Evolutionary conservation across 2,113 vertebrate genomes (phyloP), one percentile per base, ranked within the genome.

Genomic region (Benitochromis conjunctus): DNA sequence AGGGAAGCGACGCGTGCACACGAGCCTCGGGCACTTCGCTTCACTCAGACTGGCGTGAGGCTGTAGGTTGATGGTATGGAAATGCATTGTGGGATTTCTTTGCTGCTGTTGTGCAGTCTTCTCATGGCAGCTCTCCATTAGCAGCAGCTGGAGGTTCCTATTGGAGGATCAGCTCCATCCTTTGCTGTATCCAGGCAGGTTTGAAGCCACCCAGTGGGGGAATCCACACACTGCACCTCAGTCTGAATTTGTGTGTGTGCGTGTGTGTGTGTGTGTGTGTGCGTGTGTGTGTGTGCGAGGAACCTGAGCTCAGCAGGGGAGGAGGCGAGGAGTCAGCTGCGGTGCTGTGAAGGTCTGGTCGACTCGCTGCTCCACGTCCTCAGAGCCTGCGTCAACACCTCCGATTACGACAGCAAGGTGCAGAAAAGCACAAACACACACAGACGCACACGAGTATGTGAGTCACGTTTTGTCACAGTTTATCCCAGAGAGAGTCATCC

Each of bases 401-500:
- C 98, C 0, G 98, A 99, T 89, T 99, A 98, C 2, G 98, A 99
- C 95, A 99, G 98, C 97, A 99, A 99, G 98, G 98, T 98, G 87
- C 81, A 2, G 14, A 85, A 66, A 7, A 78, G 3, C 69, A 74
- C 43, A 74, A 41, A 79, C 77, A 46, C 81, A 83, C 66, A 66
- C 38, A 66, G 62, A 80, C 60, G 46, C 13, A 46, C 80, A 85
- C 26, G 3, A 82, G 31, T 82, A n/a, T 69, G 19, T 19, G 34
- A 19, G 10, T 26, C 78, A 79, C 10, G 77, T 80, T 58, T 29
- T 58, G 55, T 80, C 21, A 51, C 43, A 3, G 46, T 53, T 76
- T 53, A 5, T 29, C 7, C 34, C 36, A 3, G 16, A 29, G 78
- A 41, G 36, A 38, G 38, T 31, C 38, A 16, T 46, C 38, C 38